Percentiles rank a stretch among this genome's conserved stretches.
Conservation (phyloP, 2,113 vertebrate genomes). For the Telmatochromis sp. region DNA sequence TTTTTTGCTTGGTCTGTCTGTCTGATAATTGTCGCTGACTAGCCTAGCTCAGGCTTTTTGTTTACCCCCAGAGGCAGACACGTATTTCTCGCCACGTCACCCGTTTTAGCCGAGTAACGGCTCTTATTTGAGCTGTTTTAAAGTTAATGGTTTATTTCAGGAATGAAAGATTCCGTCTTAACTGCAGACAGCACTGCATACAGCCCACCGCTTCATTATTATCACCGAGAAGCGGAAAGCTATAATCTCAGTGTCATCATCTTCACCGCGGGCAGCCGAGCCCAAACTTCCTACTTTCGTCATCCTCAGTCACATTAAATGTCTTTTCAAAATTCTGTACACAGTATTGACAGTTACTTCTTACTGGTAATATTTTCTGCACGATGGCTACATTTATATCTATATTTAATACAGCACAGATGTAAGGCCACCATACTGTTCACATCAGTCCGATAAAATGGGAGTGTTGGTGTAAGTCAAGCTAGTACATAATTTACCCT, state of each 20-base stretch:
- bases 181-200: background rate
- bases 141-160: background rate
- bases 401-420: background rate
- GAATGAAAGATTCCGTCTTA: background rate
- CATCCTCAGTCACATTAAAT: background rate
- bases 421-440: rapidly evolving
- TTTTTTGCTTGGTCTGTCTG: background rate
- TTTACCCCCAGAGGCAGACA: constrained; percentile 28
- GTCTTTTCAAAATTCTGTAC: background rate
- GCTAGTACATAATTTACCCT: background rate
- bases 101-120: background rate
- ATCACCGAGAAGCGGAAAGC: background rate
- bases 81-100: constrained; percentile 68
- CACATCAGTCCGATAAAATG: background rate
- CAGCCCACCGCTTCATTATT: rapidly evolving
- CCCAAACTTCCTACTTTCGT: background rate
- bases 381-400: background rate
- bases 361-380: background rate
- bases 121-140: background rate
- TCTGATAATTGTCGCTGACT: background rate
- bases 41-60: background rate
- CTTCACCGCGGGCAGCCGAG: background rate
- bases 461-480: background rate
- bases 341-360: background rate
- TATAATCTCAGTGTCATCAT: background rate